A percentile compares a stretch with the other conserved stretches of the same genome.
phyloP scores from a whole-genome alignment of 1,140 invertebrate species.

The Sitodiplosis mosellana region DNA sequence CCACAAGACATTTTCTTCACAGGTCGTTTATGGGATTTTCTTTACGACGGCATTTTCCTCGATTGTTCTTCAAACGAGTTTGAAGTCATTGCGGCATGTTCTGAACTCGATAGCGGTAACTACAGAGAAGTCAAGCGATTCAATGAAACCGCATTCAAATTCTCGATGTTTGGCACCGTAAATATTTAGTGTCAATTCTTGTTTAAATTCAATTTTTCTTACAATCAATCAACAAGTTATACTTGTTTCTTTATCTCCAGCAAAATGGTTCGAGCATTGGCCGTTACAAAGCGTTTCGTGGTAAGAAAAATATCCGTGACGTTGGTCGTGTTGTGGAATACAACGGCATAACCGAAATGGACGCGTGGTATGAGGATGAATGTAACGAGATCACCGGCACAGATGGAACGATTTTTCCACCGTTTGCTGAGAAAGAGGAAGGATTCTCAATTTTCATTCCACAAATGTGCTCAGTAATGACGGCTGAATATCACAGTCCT shows the following conservation, averaged over 20 bases:
- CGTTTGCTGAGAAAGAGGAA: constrained; percentile 40
- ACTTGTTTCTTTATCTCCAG: too few relatives aligned
- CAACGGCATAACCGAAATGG: constrained; percentile 31
- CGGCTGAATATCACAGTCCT: constrained; percentile 35
- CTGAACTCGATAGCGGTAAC: constrained; percentile 36
- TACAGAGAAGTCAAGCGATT: constrained; percentile 29
- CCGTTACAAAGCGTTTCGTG: constrained; percentile 42
- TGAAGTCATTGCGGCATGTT: constrained; percentile 46
- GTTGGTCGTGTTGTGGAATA: constrained; percentile 44
- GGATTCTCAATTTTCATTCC: constrained; percentile 38
- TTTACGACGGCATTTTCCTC: constrained; percentile 48
- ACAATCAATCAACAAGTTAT: too few relatives aligned
- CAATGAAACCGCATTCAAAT: constrained; percentile 38
- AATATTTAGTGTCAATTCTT: too few relatives aligned
- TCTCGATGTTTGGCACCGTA: constrained; percentile 53
- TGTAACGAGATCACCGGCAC: constrained; percentile 54
- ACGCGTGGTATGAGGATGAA: constrained; percentile 35
- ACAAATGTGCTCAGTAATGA: constrained; percentile 47
- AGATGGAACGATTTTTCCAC: constrained; percentile 58
- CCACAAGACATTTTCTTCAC: constrained; percentile 37
- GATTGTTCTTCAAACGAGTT: constrained; percentile 53
- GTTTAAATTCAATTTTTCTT: too few relatives aligned
- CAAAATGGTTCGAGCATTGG: constrained; percentile 19
- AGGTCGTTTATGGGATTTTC: constrained; percentile 39
- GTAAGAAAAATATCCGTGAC: constrained; percentile 43